A percentile compares a stretch with the other conserved stretches of the same genome.
Evolutionary conservation across 2,888 invertebrate genomes (phyloP).

Genomic region (Pristionchus japonicus): DNA sequence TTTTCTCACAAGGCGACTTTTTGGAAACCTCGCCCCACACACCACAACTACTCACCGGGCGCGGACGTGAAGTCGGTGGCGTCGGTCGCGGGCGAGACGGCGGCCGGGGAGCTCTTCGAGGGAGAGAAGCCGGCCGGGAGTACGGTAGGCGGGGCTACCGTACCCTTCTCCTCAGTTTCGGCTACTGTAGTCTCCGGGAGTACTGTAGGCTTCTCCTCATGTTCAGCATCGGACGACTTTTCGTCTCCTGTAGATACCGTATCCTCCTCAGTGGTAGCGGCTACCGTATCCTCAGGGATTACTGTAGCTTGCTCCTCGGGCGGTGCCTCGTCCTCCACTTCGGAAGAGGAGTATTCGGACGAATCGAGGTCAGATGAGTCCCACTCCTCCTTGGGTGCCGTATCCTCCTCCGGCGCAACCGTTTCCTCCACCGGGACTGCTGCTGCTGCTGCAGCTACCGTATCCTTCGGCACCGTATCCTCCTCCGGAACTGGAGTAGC

Average conservation of each 20-base stretch:
- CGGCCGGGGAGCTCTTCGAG: neutral
- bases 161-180: neutral
- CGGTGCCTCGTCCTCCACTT: neutral
- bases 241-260: neutral
- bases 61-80: neutral
- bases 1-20: neutral
- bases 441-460: constrained; percentile 6
- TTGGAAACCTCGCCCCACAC: neutral
- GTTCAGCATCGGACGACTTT: neutral
- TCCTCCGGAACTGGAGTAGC: neutral
- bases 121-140: neutral
- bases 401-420: neutral
- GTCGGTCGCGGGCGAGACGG: neutral
- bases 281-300: neutral
- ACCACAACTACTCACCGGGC: neutral
- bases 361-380: too few relatives aligned
- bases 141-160: neutral
- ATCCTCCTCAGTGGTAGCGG: neutral
- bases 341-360: neutral
- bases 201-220: neutral
- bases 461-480: neutral
- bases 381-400: neutral
- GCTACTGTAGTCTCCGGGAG: neutral
- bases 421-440: neutral
- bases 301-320: neutral